These are phyloP conservation scores for Ooceraea biroi DNA, from an alignment of 1,140 invertebrate genomes.

Conservation along the genomic window DNA sequence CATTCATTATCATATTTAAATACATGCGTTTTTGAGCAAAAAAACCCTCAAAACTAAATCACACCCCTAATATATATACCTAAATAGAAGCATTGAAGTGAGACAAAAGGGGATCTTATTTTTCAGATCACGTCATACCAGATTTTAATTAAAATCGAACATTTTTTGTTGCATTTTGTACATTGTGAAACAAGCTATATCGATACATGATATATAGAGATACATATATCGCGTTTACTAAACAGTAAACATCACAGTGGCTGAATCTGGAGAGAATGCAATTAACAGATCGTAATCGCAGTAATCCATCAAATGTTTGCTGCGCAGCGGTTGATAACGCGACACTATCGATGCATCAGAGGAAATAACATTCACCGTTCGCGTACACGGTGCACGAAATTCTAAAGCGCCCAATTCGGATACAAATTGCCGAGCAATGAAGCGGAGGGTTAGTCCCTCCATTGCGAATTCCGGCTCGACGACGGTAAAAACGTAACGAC, in stretches of 20 bases:
- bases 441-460: constrained; percentile 23
- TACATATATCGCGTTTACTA: no score
- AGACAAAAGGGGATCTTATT: no score
- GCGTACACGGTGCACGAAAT: constrained; percentile 19
- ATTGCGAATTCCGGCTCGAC: constrained; percentile 47
- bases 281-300: constrained; percentile 9
- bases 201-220: no score
- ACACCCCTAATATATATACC: no score
- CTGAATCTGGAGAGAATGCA: background rate
- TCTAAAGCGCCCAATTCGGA: constrained; percentile 46
- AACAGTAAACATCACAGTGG: background rate
- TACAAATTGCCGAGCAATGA: constrained; percentile 55
- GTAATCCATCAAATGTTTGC: constrained; percentile 15
- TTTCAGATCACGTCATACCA: no score
- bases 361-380: constrained; percentile 29
- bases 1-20: no score
- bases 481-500: constrained; percentile 56
- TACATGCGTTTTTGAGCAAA: no score
- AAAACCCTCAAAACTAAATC: no score
- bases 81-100: no score
- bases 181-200: no score
- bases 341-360: constrained; percentile 5
- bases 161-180: no score
- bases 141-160: background rate
- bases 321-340: constrained; percentile 24